Evolutionary conservation across 2,888 invertebrate genomes (phyloP), one percentile per base, ranked within the genome.

Genomic region (Troilus luridus): DNA sequence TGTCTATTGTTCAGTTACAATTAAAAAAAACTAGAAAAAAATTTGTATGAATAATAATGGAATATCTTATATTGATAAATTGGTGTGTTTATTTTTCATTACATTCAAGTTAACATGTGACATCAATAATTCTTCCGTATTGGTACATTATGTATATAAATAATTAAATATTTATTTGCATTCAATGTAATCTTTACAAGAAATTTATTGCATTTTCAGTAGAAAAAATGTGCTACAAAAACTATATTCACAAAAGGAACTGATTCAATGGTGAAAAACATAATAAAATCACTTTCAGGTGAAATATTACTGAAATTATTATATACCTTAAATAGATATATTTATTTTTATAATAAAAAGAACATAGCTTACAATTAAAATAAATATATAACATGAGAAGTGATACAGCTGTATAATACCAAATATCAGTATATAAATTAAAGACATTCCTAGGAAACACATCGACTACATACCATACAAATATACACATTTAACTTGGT

Each of bases 401-500:
- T 90, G 90, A 90, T 90, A 89, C 89, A 27, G 54, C 27, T 64
- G 64, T 60, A 72, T 90, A 54, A 72, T 72, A 90, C 58, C 24
- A 59, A 72, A 67, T 60, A 60, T 88, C 59, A 59, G 77, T 77
- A 90, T 77, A 58, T 90, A 90, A 56, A 90, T 67, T 72, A 56
- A 56, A 90, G 90, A 90, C 90, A 90, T 90, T 59, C 58, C 90
- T 90, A 90, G 59, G 58, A 90, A 90, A 90, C 90, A 90, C 90
- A 90, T 58, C 41, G 54, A 90, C 90, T 90, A 90, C 72, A 56
- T 90, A 67, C 56, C 54, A 77, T 90, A 90, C 77, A 90, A 90
- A 90, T 90, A 77, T 90, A 90, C 90, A 90, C 90, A 77, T 72
- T 90, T 90, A 90, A 90, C 90, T 77, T 58, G n/a, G 90, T 77